Base-by-base conservation (phyloP, 1,140 invertebrate genomes). In the Varroa destructor region DNA sequence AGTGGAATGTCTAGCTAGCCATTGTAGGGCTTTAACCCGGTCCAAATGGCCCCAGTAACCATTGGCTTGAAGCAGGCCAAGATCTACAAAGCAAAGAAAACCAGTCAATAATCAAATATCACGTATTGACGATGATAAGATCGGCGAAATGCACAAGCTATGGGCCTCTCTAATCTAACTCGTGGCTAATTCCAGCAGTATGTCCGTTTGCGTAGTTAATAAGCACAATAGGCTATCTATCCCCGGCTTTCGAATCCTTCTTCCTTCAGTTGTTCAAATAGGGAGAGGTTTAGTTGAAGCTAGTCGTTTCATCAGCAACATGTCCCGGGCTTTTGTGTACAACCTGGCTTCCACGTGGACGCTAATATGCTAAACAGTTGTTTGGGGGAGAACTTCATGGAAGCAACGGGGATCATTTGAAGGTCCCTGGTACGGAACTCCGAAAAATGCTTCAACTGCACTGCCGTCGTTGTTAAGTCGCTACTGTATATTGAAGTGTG, bases 51-150 rank as follows among this genome's bases (percentile, higher is more conserved):
- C 88, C 73, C 86, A 82, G 80, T 89, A 88, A 25, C 84, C 85
- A 71, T 82, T 87, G 71, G 84, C 76, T 14, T 67, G 1, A 5
- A 37, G 61, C 40, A 67, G 61, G 51, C 88, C 85, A 0, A 86
- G 79, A 0, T 89, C 84, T 1, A 91, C 79, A 77, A 92, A 92
- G 6, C 90, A 89, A 25, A 91, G 85, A n/a, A 86, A 81, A 1
- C 88, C 88, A 76, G 73, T 6, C 79, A 74, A 64, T 91, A 90
- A 74, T 90, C 90, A 1, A 25, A 25, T 25, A 25, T 25, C 25
- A 25, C 25, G 89, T 88, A 72, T 86, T 82, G 0, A 92, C 89
- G 76, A 91, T 89, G 10, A 92, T 85, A 4, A 91, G 86, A 8
- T 67, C 61, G 12, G 12, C 61, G 37, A 67, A 67, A 37, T 43